A percentile compares a stretch with the other conserved stretches of the same genome.
Evolutionary conservation across 2,113 vertebrate genomes (phyloP).

Genomic region (Vimba vimba): DNA sequence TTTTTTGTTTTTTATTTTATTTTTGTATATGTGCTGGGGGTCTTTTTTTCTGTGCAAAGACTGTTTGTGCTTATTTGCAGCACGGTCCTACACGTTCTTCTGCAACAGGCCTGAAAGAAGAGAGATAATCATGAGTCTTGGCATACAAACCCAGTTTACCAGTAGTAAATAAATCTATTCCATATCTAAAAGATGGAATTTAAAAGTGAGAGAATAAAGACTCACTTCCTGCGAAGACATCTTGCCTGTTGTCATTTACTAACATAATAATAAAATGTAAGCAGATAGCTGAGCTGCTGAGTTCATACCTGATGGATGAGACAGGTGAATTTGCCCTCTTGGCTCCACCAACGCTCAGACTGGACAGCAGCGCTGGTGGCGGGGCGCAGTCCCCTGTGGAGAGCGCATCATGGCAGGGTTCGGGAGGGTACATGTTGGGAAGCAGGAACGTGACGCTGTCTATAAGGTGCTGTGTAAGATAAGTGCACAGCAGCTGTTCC

Average conservation of each 20-base stretch:
- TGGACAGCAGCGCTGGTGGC: no score
- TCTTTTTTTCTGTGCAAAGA: background rate
- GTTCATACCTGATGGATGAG: background rate
- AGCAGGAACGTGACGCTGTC: background rate
- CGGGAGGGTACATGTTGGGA: background rate
- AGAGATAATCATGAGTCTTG: background rate
- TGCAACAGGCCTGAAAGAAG: background rate
- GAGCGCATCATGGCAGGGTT: background rate
- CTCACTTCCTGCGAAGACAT: no score
- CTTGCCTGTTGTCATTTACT: no score
- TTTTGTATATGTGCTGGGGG: background rate
- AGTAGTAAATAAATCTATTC: no score
- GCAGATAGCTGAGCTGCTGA: no score
- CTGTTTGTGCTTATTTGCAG: background rate
- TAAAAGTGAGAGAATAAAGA: no score
- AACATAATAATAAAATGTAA: no score
- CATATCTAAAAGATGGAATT: no score
- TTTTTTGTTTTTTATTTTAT: background rate
- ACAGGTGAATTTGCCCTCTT: background rate
- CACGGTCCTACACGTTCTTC: background rate
- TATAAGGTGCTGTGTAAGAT: conserved; percentile 5
- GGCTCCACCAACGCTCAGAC: background rate
- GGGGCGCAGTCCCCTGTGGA: background rate
- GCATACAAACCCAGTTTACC: no score
- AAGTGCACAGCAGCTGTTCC: conserved; percentile 2